A percentile compares a stretch with the other conserved stretches of the same genome.
Evolutionary conservation across 2,888 invertebrate genomes (phyloP).

Genomic region (Eristalinus aeneus): DNA sequence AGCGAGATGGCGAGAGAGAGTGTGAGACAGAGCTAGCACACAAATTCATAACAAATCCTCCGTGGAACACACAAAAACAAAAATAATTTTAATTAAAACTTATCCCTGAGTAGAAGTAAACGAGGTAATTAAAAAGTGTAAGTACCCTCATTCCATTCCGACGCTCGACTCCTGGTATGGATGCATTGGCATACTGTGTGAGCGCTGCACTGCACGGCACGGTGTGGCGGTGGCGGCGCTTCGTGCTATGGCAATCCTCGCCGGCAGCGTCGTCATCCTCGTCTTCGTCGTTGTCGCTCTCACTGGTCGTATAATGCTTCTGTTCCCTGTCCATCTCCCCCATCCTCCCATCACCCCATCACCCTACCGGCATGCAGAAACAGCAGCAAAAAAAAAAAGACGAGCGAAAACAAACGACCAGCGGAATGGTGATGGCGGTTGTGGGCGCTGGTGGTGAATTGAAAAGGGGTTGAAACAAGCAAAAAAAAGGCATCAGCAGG

Average conservation of each 20-base stretch:
- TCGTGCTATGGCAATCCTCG: neutral
- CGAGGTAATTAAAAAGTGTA: conserved; percentile 74
- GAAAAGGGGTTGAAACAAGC: neutral
- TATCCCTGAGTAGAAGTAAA: conserved; percentile 74
- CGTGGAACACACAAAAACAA: conserved; percentile 68
- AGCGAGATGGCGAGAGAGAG: conserved; percentile 31
- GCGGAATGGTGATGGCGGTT: neutral
- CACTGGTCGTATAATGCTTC: conserved; percentile 24
- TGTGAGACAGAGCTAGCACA: conserved; percentile 41
- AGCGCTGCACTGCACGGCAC: neutral
- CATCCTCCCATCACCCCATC: neutral
- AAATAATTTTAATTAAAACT: conserved; percentile 80
- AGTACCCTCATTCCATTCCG: conserved; percentile 69
- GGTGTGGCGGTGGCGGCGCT: no score
- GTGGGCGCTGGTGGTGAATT: neutral
- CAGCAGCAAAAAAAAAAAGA: neutral
- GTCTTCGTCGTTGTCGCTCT: conserved; percentile 21
- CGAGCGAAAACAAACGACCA: neutral
- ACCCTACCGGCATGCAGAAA: neutral
- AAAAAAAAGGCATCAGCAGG: neutral
- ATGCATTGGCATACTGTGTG: neutral
- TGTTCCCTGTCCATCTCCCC: neutral
- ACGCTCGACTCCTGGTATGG: neutral
- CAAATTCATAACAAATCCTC: conserved; percentile 71
- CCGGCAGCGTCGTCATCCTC: neutral